These are phyloP conservation scores for Aphis gossypii DNA, from an alignment of 1,140 invertebrate species.

Conservation along the genomic window DNA sequence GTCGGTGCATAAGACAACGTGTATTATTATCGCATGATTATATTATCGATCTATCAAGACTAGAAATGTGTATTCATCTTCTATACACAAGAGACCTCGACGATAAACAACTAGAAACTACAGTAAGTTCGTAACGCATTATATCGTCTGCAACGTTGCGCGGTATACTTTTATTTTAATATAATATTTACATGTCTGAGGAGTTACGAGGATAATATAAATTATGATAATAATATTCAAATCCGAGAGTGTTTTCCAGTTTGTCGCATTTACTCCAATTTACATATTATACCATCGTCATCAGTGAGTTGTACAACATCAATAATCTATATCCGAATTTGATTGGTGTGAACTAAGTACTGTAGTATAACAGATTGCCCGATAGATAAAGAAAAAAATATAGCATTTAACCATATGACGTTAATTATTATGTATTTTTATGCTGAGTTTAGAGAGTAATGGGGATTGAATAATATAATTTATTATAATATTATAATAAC, in stretches of 20 bases:
- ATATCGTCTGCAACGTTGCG: not conserved
- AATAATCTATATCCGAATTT: not conserved
- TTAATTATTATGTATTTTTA: not conserved
- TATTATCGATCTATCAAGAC: not conserved
- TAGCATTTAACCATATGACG: not conserved
- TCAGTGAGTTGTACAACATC: not conserved
- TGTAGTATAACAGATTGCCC: not conserved
- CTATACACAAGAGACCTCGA: not conserved
- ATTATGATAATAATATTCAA: conserved; percentile 15
- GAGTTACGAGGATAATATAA: not conserved
- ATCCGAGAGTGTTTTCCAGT: not conserved
- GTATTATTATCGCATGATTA: not conserved
- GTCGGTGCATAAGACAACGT: not conserved
- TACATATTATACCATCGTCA: not conserved
- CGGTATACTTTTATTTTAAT: not conserved
- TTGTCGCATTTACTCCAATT: not conserved
- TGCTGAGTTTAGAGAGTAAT: not conserved
- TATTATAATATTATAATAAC: not conserved
- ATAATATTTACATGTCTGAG: not conserved
- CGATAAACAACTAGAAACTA: not conserved
- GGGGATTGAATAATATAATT: not conserved
- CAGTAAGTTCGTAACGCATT: not conserved
- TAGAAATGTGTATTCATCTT: not conserved
- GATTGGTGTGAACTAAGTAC: not conserved
- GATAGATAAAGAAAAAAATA: not conserved